Percentiles rank a stretch among this genome's conserved stretches.
Conservation (phyloP, 2,888 invertebrate species). For the Eilema griseolum region DNA sequence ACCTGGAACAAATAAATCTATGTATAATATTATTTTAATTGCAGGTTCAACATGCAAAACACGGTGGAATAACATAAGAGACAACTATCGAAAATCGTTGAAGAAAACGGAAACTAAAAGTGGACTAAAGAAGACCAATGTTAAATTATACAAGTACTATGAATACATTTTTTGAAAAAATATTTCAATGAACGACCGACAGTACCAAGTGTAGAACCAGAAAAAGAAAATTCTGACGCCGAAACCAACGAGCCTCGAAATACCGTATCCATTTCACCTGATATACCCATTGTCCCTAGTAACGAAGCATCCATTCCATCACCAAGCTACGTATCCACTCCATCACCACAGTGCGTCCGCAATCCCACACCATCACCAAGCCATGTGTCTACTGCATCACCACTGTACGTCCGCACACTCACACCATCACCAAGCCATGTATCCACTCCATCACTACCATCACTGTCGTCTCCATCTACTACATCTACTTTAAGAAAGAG, state of each 20-base stretch:
- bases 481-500: conserved; percentile 34
- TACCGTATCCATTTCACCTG: conserved; percentile 24
- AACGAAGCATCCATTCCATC: conserved; percentile 34
- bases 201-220: conserved; percentile 34
- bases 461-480: conserved; percentile 30
- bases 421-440: conserved; percentile 31
- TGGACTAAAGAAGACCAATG: conserved; percentile 24
- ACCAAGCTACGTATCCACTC: conserved; percentile 11
- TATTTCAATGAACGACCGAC: conserved; percentile 29
- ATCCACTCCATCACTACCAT: conserved; percentile 26
- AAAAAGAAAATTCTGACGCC: conserved; percentile 31
- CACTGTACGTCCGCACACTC: conserved; percentile 31
- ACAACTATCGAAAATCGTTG: conserved; percentile 19
- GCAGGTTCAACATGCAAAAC: conserved; percentile 35
- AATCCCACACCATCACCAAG: conserved; percentile 32
- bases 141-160: conserved; percentile 37
- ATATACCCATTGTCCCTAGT: conserved; percentile 35
- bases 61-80: conserved; percentile 22
- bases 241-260: conserved; percentile 36
- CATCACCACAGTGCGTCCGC: conserved; percentile 24
- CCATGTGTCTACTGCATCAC: conserved; percentile 30
- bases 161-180: conserved; percentile 31
- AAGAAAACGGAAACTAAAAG: conserved; percentile 34
- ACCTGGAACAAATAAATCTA: conserved; percentile 48
- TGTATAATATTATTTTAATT: conserved; percentile 30